A percentile compares a stretch with the other conserved stretches of the same genome.
phyloP scores from a whole-genome alignment of 1,140 invertebrate species.

The Pseudomyrmex concolor region DNA sequence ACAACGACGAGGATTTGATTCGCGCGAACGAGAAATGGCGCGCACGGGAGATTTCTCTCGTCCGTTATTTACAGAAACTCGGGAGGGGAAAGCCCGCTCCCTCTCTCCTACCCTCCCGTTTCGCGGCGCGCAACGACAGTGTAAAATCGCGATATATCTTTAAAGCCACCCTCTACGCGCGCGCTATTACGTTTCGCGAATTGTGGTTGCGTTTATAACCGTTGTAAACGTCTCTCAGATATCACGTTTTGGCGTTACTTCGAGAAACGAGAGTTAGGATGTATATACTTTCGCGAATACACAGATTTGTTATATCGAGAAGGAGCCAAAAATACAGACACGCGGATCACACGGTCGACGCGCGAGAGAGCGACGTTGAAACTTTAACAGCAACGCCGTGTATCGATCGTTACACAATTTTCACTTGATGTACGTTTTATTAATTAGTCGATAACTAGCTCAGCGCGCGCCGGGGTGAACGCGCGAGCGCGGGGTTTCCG shows the following conservation, averaged over 20 bases:
- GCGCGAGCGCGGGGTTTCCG: neutral
- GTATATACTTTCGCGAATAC: neutral
- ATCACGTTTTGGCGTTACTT: constrained; percentile 46
- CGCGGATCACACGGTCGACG: neutral
- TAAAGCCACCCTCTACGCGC: neutral
- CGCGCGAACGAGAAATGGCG: constrained; percentile 40
- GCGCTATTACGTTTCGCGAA: constrained; percentile 51
- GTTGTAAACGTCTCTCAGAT: constrained; percentile 19
- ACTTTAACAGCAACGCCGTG: neutral
- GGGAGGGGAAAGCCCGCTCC: neutral
- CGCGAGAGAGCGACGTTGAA: neutral
- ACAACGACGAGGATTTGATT: constrained; percentile 14
- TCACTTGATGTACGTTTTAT: neutral
- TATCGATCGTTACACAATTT: neutral
- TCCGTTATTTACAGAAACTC: constrained; percentile 45
- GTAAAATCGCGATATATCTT: constrained; percentile 59
- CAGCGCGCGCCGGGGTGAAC: neutral
- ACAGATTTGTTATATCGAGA: neutral
- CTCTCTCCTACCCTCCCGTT: neutral
- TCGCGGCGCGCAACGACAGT: constrained; percentile 29
- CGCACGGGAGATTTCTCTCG: constrained; percentile 32
- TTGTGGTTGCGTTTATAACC: constrained; percentile 40
- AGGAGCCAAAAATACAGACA: neutral
- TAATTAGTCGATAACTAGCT: neutral
- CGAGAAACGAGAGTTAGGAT: neutral